These are phyloP conservation scores for Candidula unifasciata DNA, from an alignment of 2,888 invertebrate species.

Conservation along the genomic window DNA sequence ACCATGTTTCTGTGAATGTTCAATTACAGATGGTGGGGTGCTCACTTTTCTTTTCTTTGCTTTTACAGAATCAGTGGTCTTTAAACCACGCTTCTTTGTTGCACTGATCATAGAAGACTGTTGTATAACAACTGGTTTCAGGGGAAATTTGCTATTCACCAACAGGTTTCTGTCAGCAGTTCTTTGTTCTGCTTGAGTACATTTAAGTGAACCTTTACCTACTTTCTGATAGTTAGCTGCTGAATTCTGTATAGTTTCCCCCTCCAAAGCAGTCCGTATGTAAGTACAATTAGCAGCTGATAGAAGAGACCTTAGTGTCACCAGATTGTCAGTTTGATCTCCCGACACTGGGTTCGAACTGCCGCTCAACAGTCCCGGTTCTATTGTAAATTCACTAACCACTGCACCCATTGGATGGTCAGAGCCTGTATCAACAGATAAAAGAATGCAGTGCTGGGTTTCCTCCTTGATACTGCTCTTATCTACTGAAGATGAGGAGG, in stretches of 20 bases:
- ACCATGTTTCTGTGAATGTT: not conserved
- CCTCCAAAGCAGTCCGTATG: slow-evolving; percentile 3
- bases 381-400: too few relatives aligned
- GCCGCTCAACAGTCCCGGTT: too few relatives aligned
- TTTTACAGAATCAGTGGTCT: not conserved
- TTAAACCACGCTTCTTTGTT: not conserved
- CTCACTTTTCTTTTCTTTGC: slow-evolving; percentile 1
- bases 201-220: not conserved
- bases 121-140: not conserved
- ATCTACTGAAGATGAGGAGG: not conserved
- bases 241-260: not conserved
- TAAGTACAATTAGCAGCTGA: not conserved
- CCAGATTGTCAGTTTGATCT: not conserved
- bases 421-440: not conserved
- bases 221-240: not conserved
- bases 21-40: not conserved
- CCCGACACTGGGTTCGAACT: not conserved
- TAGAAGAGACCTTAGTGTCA: not conserved
- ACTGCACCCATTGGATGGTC: not conserved
- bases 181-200: not conserved
- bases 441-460: not conserved
- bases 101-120: not conserved
- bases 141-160: not conserved
- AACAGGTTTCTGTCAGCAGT: not conserved
- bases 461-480: slow-evolving; percentile 1